These are phyloP conservation scores for Pseudotriccus pelzelni DNA, from an alignment of 2,797 vertebrate species.

Conservation along the genomic window DNA sequence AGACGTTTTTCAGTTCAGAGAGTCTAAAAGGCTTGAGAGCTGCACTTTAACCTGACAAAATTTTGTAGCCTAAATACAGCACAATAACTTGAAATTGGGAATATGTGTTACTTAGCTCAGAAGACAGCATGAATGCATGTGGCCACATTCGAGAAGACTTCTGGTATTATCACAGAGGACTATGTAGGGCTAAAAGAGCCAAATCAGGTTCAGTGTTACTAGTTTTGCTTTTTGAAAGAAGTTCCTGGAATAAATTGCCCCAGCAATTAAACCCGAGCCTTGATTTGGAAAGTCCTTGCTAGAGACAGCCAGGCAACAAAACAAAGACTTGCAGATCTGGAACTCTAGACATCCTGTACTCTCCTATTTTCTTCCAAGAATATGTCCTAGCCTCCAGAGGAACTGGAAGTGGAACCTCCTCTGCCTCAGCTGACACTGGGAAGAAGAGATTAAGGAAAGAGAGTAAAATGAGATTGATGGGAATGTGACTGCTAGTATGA, in stretches of 20 bases:
- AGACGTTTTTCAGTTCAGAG: not conserved
- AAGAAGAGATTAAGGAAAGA: not conserved
- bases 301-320: not conserved
- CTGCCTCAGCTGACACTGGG: not conserved
- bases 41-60: not conserved
- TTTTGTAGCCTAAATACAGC: not conserved
- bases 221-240: not conserved
- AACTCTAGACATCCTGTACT: not conserved
- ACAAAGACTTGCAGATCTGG: not conserved
- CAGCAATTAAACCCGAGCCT: not conserved
- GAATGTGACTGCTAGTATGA: not conserved
- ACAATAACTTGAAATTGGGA: not conserved
- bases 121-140: not conserved
- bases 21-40: not conserved
- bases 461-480: not conserved
- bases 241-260: not conserved
- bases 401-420: not conserved
- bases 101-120: accelerated
- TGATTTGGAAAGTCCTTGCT: not conserved
- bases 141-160: accelerated
- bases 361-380: not conserved
- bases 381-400: not conserved
- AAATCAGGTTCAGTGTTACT: not conserved
- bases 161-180: not conserved
- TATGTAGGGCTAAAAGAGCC: not conserved